Base-by-base conservation (phyloP, 2,888 invertebrate species). In the Vanessa cardui region DNA sequence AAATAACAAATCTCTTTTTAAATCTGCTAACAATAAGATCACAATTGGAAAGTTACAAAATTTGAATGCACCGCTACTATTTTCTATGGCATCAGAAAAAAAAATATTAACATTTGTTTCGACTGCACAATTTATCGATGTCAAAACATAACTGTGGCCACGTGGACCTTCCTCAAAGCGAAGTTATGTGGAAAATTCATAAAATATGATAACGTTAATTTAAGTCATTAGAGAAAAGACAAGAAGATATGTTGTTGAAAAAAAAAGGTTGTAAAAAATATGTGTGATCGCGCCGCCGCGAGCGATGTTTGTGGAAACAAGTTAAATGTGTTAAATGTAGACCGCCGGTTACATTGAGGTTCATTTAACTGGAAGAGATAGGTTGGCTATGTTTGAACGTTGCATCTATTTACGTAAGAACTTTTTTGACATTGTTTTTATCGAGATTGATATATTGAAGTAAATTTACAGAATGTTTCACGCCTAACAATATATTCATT, bases 201-300 rank as follows among this genome's bases (percentile, higher is more conserved):
- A 83, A 88, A 87, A 87, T 87, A 86, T 84, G 84, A 80, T 89
- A 87, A 89, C 86, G 85, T 89, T 90, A 90, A 90, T 91, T 89
- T 86, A 84, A 85, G 86, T 91, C 90, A 91, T 92, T 92, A 92
- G 86, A 84, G 79, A 82, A 83, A 85, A 86, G 84, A 82, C 80
- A 84, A 81, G 85, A 88, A 66, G 58, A 46, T 56, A 56, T 56
- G 50, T 49, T 81, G 89, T 86, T 88, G 86, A 85, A 81, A 78
- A 83, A 81, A 85, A 85, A 86, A 83, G 20, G 47, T 65, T 72
- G 75, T 76, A 77, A 81, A 83, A 85, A 87, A 84, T 76, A 78
- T 83, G 83, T 89, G 88, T 89, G 90, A 89, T 87, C 86, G 76
- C 78, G 77, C 89, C 88, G 89, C 80, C 76, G 75, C 79, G 73